phyloP scores from a whole-genome alignment of 1,140 invertebrate species.

The Bombus impatiens region DNA sequence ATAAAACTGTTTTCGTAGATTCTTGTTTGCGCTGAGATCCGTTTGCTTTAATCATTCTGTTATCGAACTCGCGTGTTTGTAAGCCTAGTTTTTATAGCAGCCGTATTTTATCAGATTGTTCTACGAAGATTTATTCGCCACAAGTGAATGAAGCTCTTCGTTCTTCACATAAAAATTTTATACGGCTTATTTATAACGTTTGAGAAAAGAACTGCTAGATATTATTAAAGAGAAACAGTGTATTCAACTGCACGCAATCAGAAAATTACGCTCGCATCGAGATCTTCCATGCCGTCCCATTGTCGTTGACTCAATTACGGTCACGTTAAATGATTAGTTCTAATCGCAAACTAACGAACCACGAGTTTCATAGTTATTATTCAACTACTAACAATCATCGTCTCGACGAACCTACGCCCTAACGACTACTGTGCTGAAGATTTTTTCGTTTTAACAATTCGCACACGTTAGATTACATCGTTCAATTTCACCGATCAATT shows the following conservation, averaged over 20 bases:
- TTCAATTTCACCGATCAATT: not conserved
- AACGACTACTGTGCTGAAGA: not conserved
- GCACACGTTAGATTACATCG: not conserved
- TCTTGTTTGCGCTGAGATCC: not conserved
- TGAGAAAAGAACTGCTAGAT: not conserved
- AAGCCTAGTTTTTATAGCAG: not conserved
- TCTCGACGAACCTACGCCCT: not conserved
- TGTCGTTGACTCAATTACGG: constrained; percentile 37
- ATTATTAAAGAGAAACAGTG: not conserved
- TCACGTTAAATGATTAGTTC: constrained; percentile 43
- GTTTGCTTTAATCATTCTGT: not conserved
- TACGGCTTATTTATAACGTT: not conserved
- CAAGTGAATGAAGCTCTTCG: not conserved
- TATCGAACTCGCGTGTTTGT: not conserved
- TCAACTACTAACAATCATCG: constrained; percentile 38
- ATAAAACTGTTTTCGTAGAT: not conserved
- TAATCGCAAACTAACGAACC: constrained; percentile 45
- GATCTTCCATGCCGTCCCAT: not conserved
- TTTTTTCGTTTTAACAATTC: not conserved
- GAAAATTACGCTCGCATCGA: not conserved
- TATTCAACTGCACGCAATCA: not conserved
- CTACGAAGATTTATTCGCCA: not conserved
- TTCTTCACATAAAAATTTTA: not conserved
- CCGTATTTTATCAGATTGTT: not conserved
- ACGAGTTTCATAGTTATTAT: constrained; percentile 44